Conservation (phyloP, 2,113 vertebrate genomes). For the Hylia prasina region DNA sequence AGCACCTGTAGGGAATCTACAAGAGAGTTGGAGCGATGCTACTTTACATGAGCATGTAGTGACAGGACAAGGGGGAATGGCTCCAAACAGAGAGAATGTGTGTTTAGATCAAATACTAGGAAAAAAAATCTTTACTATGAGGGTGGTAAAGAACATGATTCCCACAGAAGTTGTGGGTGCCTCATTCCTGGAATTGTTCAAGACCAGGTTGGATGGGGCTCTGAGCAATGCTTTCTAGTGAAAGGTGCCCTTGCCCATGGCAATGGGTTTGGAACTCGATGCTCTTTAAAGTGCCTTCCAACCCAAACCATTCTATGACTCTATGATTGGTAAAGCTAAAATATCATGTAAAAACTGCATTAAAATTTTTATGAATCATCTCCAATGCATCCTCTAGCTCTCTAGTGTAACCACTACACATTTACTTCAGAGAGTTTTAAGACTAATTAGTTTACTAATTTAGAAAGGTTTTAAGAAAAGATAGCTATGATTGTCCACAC, state of each 20-base stretch:
- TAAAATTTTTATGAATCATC: not conserved
- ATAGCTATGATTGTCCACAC: not conserved
- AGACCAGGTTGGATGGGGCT: not conserved
- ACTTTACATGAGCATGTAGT: not conserved
- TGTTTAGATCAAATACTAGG: not conserved
- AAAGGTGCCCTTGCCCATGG: not conserved
- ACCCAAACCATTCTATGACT: not conserved
- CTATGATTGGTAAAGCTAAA: not conserved
- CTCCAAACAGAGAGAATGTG: not conserved
- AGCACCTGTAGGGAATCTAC: not conserved
- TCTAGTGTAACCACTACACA: not conserved
- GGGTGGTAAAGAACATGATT: not conserved
- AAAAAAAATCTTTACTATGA: not conserved
- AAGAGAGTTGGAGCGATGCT: not conserved
- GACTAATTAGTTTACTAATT: no score
- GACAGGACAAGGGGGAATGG: not conserved
- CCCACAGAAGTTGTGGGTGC: not conserved
- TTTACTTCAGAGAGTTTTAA: not conserved
- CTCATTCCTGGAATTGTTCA: not conserved
- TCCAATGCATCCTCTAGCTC: not conserved
- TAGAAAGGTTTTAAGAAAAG: not conserved
- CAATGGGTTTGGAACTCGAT: not conserved
- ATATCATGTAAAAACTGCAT: not conserved
- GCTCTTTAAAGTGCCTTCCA: not conserved
- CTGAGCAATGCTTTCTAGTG: not conserved